Evolutionary conservation across 2,113 vertebrate species (phyloP), one percentile per base, ranked within the genome.

Genomic region (Labeo rohita): DNA sequence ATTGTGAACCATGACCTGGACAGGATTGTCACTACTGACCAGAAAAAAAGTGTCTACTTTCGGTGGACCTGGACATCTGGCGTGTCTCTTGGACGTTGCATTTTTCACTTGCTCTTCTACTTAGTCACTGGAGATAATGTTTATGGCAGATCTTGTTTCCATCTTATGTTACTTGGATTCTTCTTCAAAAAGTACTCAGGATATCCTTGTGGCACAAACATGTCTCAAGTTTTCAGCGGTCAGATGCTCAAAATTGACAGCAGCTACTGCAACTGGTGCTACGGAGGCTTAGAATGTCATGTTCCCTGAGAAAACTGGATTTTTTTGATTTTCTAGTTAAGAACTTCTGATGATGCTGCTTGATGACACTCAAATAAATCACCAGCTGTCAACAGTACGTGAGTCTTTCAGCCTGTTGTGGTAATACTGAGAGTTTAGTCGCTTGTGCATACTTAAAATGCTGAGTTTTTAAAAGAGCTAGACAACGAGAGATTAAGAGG

Each of bases 301-400:
- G 21, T 23, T 45, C n/a, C 52, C 11, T 76, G 5, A 76, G n/a
- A 39, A 39, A 39, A 39, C 39, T 49, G 59, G 78, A 80, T 72
- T 72, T 72, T 59, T 18, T 9, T 7, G 9, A 1, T 59, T 70
- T 43, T 21, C 16, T 74, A 47, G 47, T 90, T 87, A 91, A 90
- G 87, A 89, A 89, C 90, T 92, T 89, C 89, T 88, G 86, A 59
- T 65, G 88, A 91, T 92, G 91, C 93, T 92, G 91, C 91, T 89
- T 90, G 90, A 93, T 91, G 90, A 80, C 78, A 47, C 78, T 80
- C 43, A 47, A 80, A 80, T 80, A 80, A 80, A 80, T 80, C 59
- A 49, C 43, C 79, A 80, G 54, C 54, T 80, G 49, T 66, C 79
- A 49, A 18, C 79, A 81, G 43, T 11, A 81, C 61, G 61, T 80